phyloP scores from a whole-genome alignment of 2,113 vertebrate genomes.

The Brienomyrus brachyistius region DNA sequence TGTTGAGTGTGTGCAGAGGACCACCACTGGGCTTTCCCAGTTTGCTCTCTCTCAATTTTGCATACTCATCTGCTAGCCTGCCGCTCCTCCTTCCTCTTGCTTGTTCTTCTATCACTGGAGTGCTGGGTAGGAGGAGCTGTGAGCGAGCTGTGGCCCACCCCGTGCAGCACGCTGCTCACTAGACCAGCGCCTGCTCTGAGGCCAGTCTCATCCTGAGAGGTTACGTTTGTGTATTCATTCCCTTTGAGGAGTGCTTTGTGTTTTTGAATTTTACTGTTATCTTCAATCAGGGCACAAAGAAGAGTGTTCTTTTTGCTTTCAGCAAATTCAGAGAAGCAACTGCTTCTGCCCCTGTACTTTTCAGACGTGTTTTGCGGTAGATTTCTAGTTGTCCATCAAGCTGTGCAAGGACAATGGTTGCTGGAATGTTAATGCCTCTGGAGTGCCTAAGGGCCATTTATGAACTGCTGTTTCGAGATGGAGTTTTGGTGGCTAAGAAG shows the following conservation, averaged over 20 bases:
- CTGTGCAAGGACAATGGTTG: conserved; percentile 70
- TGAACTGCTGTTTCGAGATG: conserved; percentile 85
- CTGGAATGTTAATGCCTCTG: conserved; percentile 89
- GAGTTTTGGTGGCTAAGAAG: conserved; percentile 90
- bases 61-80: neutral
- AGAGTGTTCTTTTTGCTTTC: conserved; percentile 22
- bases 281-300: neutral
- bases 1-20: neutral
- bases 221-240: conserved; percentile 34
- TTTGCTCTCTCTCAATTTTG: conserved; percentile 30
- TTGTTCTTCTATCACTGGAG: conserved; percentile 15
- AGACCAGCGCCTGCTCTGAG: conserved; percentile 50
- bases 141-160: neutral
- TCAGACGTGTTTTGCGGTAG: conserved; percentile 30
- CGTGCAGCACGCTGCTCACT: conserved; percentile 59
- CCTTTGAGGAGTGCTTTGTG: conserved; percentile 9
- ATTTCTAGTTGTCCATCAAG: conserved; percentile 24
- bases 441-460: conserved; percentile 77
- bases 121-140: conserved; percentile 19
- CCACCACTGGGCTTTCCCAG: neutral
- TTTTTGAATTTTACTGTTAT: neutral
- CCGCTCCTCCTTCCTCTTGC: conserved; percentile 33
- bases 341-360: conserved; percentile 48
- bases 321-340: conserved; percentile 49
- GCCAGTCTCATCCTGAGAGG: conserved; percentile 48